Evolutionary conservation across 2,797 vertebrate genomes (phyloP).

Genomic region (Alcedo quadribrachys): DNA sequence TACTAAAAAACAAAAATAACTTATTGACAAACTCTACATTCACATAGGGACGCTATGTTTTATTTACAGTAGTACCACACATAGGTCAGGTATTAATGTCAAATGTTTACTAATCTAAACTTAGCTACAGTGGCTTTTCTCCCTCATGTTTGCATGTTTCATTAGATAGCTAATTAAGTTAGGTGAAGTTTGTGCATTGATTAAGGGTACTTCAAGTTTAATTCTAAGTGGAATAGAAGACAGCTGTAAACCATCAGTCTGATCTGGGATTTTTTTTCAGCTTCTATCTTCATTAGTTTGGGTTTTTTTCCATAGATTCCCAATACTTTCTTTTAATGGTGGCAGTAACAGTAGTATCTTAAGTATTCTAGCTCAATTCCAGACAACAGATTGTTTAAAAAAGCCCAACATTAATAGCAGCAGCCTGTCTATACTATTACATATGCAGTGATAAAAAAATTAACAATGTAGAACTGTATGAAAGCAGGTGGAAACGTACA

Average conservation of each 20-base stretch:
- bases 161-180: background rate
- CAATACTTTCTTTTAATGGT: background rate
- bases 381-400: background rate
- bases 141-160: background rate
- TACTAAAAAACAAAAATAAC: background rate
- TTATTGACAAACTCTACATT: slow-evolving; percentile 44
- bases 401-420: background rate
- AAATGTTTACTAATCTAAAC: background rate
- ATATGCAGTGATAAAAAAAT: background rate
- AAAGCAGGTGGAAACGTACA: background rate
- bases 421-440: background rate
- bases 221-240: background rate
- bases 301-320: background rate
- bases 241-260: background rate
- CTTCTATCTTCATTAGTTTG: background rate
- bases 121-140: background rate
- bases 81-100: slow-evolving; percentile 13
- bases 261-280: background rate
- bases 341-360: background rate
- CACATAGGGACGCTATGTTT: slow-evolving; percentile 36
- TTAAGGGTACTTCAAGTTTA: background rate
- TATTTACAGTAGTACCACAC: slow-evolving; percentile 73
- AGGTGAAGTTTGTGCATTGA: background rate
- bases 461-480: background rate
- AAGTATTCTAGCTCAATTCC: background rate